Base-by-base conservation (phyloP, 1,140 invertebrate species). In the Ips nitidus region DNA sequence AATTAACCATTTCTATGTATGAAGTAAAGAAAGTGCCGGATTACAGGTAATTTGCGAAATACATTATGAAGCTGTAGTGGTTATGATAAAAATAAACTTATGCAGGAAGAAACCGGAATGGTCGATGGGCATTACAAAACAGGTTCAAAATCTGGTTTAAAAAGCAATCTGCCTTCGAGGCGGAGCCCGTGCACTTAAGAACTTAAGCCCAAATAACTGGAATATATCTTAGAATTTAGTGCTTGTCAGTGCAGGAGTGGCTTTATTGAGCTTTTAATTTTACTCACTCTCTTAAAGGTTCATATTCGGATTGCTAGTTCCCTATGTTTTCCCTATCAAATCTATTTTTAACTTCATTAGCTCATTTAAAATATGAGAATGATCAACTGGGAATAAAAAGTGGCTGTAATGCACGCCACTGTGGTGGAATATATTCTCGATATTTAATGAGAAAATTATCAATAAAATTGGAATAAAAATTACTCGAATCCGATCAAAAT, bases 61-160 rank as follows among this genome's bases (percentile, higher is more conserved):
- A 22, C 22, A 22, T 22, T 22, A 22, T 22, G 22, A 22, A 22
- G 22, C 22, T 22, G 22, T 22, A 22, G 22, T 22, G 22, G 22
- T 22, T 22, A 22, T 22, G 22, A 22, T 22, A 22, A 22, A 22
- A 22, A 22, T 22, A 22, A 22, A 50, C 2, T 6, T 50, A 22
- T 50, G 45, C 45, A 50, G 45, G 45, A 50, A 50, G 45, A 50
- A 50, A 6, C 45, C 45, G 1, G 45, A 50, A 3, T 50, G 6
- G 22, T 50, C 45, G 45, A 50, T 50, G 45, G 45, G 45, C 22
- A 50, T 22, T 22, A 50, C 45, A 52, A 41, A 61, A 68, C 66
- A 41, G 56, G 66, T 68, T 68, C 43, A 41, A 52, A 56, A 68
- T 68, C 66, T 68, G 66, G 66, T 68, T 68, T 66, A 66, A 22